Evolutionary conservation across 2,797 vertebrate species (phyloP), one percentile per base, ranked within the genome.

Genomic region (Phataginus tetradactyla): DNA sequence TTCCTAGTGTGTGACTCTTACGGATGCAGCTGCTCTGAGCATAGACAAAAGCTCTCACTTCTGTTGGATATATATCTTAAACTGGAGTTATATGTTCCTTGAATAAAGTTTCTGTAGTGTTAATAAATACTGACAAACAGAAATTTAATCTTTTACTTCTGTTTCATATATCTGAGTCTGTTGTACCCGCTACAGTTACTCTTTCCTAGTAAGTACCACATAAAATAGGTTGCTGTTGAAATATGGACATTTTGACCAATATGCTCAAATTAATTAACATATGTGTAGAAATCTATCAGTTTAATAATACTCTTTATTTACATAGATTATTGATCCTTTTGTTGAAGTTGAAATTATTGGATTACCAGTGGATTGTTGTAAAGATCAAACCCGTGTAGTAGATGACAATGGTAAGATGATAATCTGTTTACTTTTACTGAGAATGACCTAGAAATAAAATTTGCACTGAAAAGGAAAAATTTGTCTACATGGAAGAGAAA

Each of bases 271-370:
- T 75, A 87, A 32, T 86, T 34, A 80, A 69, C 49, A 39, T 9
- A 10, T 18, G 0, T 21, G 4, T 49, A 27, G 53, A 72, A 49
- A 32, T 39, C 10, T 49, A 3, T 66, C 7, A 20, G 53, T 86
- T 90, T 95, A 55, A 74, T 17, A 75, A 90, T 94, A 74, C 21
- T 89, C 64, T 85, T 61, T 97, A 9, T 94, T 10, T 95, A 64
- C 94, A 61, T 97, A 99, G 99, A 99, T 99, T 97, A 99, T 99
- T 74, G 99, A 99, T 98, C 99, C 99, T 7, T 99, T 99, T 93
- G 99, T 99, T 37, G 99, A 99, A 98, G 99, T 99, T 98, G 99
- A 99, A 98, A 99, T 99, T 96, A 99, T 99, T 90, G 99, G 99
- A n/a, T 98, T 99, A 90, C 99, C 99, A 32, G 99, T 99, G 21